These are phyloP conservation scores for Nomada flava DNA, from an alignment of 2,888 invertebrate genomes.

Conservation along the genomic window DNA sequence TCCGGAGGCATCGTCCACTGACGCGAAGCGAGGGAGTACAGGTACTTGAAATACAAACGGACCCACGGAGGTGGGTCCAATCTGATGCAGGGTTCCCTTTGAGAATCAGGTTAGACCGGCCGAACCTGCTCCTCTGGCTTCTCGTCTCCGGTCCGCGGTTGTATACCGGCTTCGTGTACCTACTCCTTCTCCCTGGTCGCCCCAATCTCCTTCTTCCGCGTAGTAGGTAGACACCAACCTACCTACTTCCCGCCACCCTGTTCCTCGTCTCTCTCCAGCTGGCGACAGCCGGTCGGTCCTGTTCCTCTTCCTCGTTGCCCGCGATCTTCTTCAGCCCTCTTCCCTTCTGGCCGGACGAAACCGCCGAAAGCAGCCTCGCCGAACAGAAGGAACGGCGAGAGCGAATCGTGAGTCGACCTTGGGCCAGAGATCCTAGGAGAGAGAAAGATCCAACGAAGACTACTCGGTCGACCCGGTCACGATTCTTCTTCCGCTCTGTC, in stretches of 20 bases:
- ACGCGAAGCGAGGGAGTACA: conserved; percentile 81
- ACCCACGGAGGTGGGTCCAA: conserved; percentile 82
- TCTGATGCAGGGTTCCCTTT: conserved; percentile 82
- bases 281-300: conserved; percentile 47
- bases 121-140: conserved; percentile 83
- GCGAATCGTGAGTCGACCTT: too few relatives aligned
- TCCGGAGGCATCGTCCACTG: conserved; percentile 75
- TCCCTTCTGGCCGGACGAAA: background rate
- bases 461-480: conserved; percentile 52
- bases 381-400: too few relatives aligned
- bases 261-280: conserved; percentile 44
- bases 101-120: conserved; percentile 85
- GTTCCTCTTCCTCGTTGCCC: conserved; percentile 25
- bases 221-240: conserved; percentile 77
- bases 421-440: too few relatives aligned
- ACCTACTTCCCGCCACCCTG: conserved; percentile 69
- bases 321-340: conserved; percentile 24
- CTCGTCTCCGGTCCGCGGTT: conserved; percentile 76
- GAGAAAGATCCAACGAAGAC: too few relatives aligned
- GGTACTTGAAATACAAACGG: conserved; percentile 83
- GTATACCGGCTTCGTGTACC: conserved; percentile 72
- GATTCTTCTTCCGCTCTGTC: conserved; percentile 31
- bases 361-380: background rate
- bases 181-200: conserved; percentile 73
- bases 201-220: conserved; percentile 80